These are phyloP conservation scores for Luscinia megarhynchos DNA, from an alignment of 2,797 vertebrate genomes.

Conservation along the genomic window DNA sequence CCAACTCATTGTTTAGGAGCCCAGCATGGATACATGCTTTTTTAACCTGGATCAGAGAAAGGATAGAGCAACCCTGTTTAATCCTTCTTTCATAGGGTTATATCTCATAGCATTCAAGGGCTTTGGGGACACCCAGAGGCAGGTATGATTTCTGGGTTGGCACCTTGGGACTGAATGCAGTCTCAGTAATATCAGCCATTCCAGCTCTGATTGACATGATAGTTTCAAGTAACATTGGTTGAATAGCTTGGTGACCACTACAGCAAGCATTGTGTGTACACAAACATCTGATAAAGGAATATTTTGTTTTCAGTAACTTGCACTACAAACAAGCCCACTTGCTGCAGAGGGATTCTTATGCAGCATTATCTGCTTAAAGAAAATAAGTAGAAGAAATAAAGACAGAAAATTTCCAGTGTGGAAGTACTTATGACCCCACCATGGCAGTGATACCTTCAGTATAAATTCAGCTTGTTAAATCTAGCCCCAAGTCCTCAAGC, in stretches of 20 bases:
- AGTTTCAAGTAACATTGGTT: not conserved
- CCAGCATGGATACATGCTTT: not conserved
- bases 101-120: not conserved
- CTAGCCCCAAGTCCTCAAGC: slow-evolving; percentile 1
- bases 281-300: not conserved
- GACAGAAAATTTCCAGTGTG: not conserved
- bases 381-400: not conserved
- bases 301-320: slow-evolving; percentile 24
- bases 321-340: not conserved
- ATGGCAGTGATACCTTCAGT: not conserved
- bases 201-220: not conserved
- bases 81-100: not conserved
- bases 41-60: not conserved
- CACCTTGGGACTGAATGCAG: not conserved
- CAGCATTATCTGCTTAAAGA: slow-evolving; percentile 25
- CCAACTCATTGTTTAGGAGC: not conserved
- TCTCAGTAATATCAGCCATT: not conserved
- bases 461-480: not conserved
- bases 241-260: not conserved
- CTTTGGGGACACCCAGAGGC: not conserved
- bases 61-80: not conserved
- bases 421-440: not conserved
- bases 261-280: not conserved
- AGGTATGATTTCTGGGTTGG: not conserved
- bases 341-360: slow-evolving; percentile 26